Evolutionary conservation across 2,113 vertebrate species (phyloP).

Genomic region (Nicator chloris): DNA sequence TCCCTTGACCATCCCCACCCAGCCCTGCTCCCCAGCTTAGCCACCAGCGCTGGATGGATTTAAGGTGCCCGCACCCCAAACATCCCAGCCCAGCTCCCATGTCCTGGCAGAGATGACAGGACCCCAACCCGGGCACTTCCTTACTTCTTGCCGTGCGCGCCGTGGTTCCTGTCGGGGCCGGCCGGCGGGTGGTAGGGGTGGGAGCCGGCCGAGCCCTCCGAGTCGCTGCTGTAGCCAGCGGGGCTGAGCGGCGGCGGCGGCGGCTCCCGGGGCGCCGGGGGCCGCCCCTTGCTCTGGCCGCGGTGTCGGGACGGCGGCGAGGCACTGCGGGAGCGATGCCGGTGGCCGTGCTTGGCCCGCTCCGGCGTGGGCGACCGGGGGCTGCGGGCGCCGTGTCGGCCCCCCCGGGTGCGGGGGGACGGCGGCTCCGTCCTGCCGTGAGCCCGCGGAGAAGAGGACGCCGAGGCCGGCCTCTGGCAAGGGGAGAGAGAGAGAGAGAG

Average conservation of each 20-base stretch:
- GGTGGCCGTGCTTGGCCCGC: constrained; percentile 54
- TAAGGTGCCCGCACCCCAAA: not conserved
- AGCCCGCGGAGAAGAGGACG: constrained; percentile 73
- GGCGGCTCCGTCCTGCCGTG: constrained; percentile 69
- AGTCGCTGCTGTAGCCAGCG: constrained; percentile 85
- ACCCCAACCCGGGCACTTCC: not conserved
- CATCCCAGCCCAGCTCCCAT: rapidly evolving
- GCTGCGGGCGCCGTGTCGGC: constrained; percentile 59
- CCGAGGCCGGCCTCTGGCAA: constrained; percentile 81
- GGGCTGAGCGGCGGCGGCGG: constrained; percentile 78
- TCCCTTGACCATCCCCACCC: no score
- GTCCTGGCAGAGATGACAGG: rapidly evolving
- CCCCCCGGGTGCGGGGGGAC: constrained; percentile 69
- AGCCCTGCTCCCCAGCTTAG: no score
- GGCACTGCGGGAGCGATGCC: constrained; percentile 70
- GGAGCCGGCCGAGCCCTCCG: constrained; percentile 76
- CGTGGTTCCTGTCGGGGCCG: constrained; percentile 74
- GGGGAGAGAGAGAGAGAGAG: constrained; percentile 4
- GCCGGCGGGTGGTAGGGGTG: constrained; percentile 59
- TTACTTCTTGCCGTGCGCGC: constrained; percentile 83
- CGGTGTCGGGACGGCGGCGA: constrained; percentile 72
- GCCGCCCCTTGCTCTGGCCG: constrained; percentile 74
- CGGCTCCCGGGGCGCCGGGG: constrained; percentile 61
- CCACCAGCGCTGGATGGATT: no score
- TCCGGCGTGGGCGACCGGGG: constrained; percentile 66